Evolutionary conservation across 2,888 invertebrate genomes (phyloP).

Genomic region (Ophion ellenae): DNA sequence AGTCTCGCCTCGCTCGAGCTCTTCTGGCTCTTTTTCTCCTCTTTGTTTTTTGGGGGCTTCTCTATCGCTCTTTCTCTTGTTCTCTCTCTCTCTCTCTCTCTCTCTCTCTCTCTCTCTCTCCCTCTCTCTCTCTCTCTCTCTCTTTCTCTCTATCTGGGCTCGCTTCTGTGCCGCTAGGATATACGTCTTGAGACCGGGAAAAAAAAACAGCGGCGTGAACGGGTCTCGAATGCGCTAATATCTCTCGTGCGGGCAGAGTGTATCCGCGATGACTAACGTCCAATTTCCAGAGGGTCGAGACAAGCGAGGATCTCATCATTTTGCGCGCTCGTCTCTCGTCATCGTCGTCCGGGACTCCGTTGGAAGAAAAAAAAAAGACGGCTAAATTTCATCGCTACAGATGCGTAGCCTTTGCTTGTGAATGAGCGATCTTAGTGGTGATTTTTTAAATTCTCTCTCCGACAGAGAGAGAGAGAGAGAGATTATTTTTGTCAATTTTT

Average conservation of each 20-base stretch:
- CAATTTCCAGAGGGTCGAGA: conserved; percentile 38
- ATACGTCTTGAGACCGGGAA: neutral
- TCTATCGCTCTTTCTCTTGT: conserved; percentile 1
- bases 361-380: conserved; percentile 34
- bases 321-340: neutral
- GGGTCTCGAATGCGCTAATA: conserved; percentile 9
- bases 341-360: conserved; percentile 14
- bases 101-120: neutral
- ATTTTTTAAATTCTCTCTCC: conserved; percentile 4
- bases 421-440: neutral
- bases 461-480: no score
- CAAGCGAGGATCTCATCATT: conserved; percentile 22
- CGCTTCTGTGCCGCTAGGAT: neutral
- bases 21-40: neutral
- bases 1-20: conserved; percentile 30
- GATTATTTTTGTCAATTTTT: no score
- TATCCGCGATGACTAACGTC: conserved; percentile 44
- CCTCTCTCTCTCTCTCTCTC: neutral
- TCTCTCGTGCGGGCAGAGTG: conserved; percentile 31
- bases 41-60: conserved; percentile 14
- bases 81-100: neutral
- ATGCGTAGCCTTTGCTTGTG: neutral
- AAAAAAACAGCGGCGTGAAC: neutral
- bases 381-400: neutral
- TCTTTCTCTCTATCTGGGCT: neutral